Base-by-base conservation (phyloP, 2,113 vertebrate genomes). In the Trinectes maculatus region DNA sequence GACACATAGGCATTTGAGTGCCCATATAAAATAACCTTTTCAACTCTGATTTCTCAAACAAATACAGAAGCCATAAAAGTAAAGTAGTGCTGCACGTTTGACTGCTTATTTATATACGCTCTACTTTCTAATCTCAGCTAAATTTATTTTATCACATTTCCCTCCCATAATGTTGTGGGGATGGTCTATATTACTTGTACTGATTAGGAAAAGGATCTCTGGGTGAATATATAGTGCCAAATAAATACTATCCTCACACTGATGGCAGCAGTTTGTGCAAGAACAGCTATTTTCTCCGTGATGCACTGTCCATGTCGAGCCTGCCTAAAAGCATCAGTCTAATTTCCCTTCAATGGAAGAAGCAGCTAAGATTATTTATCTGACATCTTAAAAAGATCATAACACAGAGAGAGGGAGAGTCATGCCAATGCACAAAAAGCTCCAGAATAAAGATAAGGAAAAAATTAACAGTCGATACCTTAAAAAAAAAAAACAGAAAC, bases 321-420 rank as follows among this genome's bases (percentile, higher is more conserved):
- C 61, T 21, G 40, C 44, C 29, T 77, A 22, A 66, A 69, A 69
- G 52, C 48, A 65, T 77, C 28, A 67, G 31, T 70, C 58, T 52
- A 15, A 21, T 43, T 26, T 43, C 54, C 60, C 33, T 49, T 69
- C 52, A 61, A 58, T 24, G 16, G 15, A 42, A 10, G n/a, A n/a
- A 61, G 46, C 47, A 46, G 48, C 71, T 57, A 11, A 2, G 12
- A 63, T 67, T 36, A 56, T 64, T 76, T 42, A 56, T 43, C 19
- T 46, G 64, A 37, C 29, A 54, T 62, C 33, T 49, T 40, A 9
- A 60, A 64, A 62, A 43, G 31, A 56, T 70, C 47, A 59, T 42
- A 24, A 44, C 34, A 31, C 5, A 5, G 11, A 6, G 18, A 46
- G 12, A 47, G 44, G 26, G 31, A 71, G 48, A 5, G 37, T n/a